A percentile compares a stretch with the other conserved stretches of the same genome.
Evolutionary conservation across 1,140 invertebrate species (phyloP).

Genomic region (Archegozetes longisetosus): DNA sequence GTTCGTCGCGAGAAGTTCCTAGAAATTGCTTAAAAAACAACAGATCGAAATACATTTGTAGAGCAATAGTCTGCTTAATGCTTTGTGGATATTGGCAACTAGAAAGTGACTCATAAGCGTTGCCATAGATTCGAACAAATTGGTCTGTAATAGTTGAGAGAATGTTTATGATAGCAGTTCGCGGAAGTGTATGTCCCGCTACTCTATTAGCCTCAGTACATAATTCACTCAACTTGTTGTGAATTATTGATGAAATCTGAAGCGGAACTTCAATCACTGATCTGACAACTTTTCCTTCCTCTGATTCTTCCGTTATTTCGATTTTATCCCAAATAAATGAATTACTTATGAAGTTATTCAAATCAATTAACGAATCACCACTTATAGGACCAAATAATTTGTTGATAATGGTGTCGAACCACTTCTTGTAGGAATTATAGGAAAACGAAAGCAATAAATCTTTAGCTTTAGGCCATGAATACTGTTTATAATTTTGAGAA

Average conservation of each 20-base stretch:
- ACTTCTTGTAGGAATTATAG: neutral
- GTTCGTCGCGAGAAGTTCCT: neutral
- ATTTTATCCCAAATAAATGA: conserved; percentile 3
- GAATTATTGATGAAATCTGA: neutral
- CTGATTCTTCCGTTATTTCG: neutral
- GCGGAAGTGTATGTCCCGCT: neutral
- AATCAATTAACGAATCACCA: neutral
- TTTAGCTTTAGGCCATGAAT: neutral
- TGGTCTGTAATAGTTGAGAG: neutral
- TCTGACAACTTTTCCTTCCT: neutral
- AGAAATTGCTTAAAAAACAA: conserved; percentile 8
- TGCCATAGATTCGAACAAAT: neutral
- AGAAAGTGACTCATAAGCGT: neutral
- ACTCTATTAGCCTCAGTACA: conserved; percentile 1
- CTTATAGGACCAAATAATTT: neutral
- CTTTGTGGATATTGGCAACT: neutral
- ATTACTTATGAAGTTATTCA: conserved; percentile 6
- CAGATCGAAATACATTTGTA: conserved; percentile 13
- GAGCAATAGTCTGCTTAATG: conserved; percentile 6
- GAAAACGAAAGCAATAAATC: neutral
- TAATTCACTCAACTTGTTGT: neutral
- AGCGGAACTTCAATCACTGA: conserved; percentile 9
- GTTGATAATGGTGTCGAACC: neutral
- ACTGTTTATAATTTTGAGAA: neutral
- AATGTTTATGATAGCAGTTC: conserved; percentile 1